Conservation (phyloP, 1,140 invertebrate genomes). For the Papilio polytes region DNA sequence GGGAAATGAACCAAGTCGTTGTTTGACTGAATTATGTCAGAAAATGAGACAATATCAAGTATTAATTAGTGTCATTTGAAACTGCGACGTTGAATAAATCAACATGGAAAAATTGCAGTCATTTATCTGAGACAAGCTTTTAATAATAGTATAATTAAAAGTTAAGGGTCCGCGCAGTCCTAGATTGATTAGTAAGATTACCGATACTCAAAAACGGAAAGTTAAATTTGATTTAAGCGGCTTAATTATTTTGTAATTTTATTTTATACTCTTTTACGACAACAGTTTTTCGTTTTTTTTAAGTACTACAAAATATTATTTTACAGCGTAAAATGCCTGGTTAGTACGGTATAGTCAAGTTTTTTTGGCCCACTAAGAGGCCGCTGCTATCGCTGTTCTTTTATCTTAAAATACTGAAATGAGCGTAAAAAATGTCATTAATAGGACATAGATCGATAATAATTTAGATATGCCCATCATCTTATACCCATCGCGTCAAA, state of each 20-base stretch:
- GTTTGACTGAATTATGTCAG: neutral
- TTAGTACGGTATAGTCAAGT: no score
- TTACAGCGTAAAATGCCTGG: no score
- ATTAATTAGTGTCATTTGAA: conserved; percentile 14
- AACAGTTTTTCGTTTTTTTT: no score
- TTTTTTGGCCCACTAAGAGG: no score
- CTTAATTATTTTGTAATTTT: neutral
- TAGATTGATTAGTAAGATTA: conserved; percentile 23
- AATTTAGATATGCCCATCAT: no score
- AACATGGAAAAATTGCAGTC: conserved; percentile 8
- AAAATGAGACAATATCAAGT: conserved; percentile 8
- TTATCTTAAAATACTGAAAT: no score
- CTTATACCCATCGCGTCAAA: no score
- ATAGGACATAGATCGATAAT: no score
- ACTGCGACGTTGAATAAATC: conserved; percentile 1
- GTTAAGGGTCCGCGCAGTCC: conserved; percentile 5
- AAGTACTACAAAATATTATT: no score
- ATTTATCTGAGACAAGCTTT: conserved; percentile 20
- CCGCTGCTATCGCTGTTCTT: no score
- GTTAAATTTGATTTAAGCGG: conserved; percentile 18
- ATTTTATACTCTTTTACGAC: no score
- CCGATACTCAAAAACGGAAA: conserved; percentile 13
- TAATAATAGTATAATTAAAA: conserved; percentile 30
- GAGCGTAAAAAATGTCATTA: no score
- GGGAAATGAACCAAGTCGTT: neutral